These are phyloP conservation scores for Pecten maximus DNA, from an alignment of 2,888 invertebrate genomes.

Conservation along the genomic window DNA sequence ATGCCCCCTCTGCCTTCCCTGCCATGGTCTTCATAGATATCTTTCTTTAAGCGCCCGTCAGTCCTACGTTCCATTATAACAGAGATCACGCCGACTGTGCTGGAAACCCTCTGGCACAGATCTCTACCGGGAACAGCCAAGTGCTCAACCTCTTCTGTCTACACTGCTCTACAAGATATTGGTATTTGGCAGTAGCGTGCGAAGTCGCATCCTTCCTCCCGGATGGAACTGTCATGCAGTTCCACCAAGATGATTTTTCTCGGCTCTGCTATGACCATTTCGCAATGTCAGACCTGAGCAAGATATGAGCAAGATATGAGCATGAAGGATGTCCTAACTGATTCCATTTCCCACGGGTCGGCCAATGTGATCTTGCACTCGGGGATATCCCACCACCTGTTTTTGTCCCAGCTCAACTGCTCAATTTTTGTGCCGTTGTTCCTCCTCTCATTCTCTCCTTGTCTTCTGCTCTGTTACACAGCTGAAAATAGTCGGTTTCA, in stretches of 20 bases:
- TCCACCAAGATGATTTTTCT: neutral
- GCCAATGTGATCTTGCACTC: slow-evolving; percentile 46
- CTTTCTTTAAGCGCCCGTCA: neutral
- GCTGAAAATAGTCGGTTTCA: neutral
- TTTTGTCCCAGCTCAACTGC: slow-evolving; percentile 41
- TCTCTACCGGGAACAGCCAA: neutral
- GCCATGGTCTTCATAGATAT: neutral
- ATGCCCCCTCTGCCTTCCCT: neutral
- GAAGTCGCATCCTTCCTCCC: neutral
- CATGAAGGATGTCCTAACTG: slow-evolving; percentile 46
- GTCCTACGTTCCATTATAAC: neutral
- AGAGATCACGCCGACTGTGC: neutral
- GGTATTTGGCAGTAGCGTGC: no score
- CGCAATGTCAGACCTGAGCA: neutral
- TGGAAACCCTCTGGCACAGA: neutral
- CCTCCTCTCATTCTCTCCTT: neutral
- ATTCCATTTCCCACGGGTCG: slow-evolving; percentile 48
- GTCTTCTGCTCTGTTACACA: neutral
- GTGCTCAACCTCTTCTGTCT: neutral
- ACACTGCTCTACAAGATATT: no score
- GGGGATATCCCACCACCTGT: slow-evolving; percentile 43
- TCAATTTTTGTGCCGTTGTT: slow-evolving; percentile 10
- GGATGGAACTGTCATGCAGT: no score
- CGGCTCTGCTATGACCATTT: neutral
- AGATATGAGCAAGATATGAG: slow-evolving; percentile 38